These are phyloP conservation scores for Linnaemya vulpina DNA, from an alignment of 2,888 invertebrate genomes.

Conservation along the genomic window DNA sequence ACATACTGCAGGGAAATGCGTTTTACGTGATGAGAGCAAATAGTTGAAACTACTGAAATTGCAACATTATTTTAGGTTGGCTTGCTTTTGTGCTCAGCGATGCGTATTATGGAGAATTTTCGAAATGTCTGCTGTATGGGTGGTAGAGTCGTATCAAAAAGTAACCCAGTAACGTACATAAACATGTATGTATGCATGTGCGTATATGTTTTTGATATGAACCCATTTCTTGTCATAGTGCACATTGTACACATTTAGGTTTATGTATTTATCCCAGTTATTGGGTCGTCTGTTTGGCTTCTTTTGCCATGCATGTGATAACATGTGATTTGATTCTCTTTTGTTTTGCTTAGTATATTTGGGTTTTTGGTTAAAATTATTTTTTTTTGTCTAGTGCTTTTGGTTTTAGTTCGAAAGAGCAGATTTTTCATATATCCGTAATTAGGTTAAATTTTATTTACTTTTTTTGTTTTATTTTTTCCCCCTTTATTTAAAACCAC, in stretches of 20 bases:
- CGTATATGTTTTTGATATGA: not conserved
- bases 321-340: conserved; percentile 71
- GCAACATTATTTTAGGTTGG: conserved; percentile 58
- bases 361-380: conserved; percentile 1
- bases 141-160: conserved; percentile 32
- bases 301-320: conserved; percentile 68
- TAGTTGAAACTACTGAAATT: conserved; percentile 43
- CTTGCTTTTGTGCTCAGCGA: conserved; percentile 46
- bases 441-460: conserved; percentile 48
- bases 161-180: conserved; percentile 50
- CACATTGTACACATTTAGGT: not conserved
- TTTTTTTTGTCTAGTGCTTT: conserved; percentile 30
- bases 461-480: not conserved
- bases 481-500: conserved; percentile 1
- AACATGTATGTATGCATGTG: not conserved
- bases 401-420: conserved; percentile 24
- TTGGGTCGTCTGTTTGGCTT: conserved; percentile 65
- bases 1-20: conserved; percentile 30
- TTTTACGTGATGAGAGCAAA: conserved; percentile 40
- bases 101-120: conserved; percentile 48
- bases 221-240: conserved; percentile 24
- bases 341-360: conserved; percentile 57
- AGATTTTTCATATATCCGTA: conserved; percentile 25
- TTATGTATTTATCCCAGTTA: conserved; percentile 56
- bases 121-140: conserved; percentile 20